Base-by-base conservation (phyloP, 2,888 invertebrate species). In the Reticulitermes lucifugus region DNA sequence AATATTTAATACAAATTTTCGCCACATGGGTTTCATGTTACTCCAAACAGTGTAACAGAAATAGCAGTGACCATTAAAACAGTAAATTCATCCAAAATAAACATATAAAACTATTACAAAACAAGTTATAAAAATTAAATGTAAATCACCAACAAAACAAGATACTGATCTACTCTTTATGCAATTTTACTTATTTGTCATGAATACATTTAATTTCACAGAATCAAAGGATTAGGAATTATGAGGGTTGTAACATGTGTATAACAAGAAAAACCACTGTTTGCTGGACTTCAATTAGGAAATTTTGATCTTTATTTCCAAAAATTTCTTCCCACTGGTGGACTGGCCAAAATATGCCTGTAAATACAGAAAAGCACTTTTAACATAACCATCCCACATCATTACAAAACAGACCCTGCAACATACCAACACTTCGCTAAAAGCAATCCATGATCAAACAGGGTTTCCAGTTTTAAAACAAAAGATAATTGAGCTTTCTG, bases 221-320 rank as follows among this genome's bases (percentile, higher is more conserved):
- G 51, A 77, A 73, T 77, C 35, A 79, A 80, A 41, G 70, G 80
- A 79, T 43, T 70, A 84, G 84, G 84, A 77, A 25, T 79, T 79
- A 55, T 59, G 65, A 51, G 55, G 85, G 81, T 75, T 51, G 35
- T 43, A 41, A 82, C 46, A 82, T 79, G 35, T 46, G 43, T 41
- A 86, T 46, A 65, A 80, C 87, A 87, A 84, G 86, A 87, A 88
- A 88, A 88, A 89, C 88, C 88, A 88, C 88, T 88, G 88, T 88
- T 88, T 89, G 88, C 86, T 88, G 88, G 87, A 88, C 88, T 89
- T 90, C 89, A 89, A 89, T 89, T 89, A 89, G 89, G 90, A 90
- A 91, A 90, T 90, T 90, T 90, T 87, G 89, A 88, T 90, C 89
- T 90, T 90, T 90, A 91, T 89, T 90, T 90, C 90, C 90, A 90